Percentiles rank a stretch among this genome's conserved stretches.
phyloP scores from a whole-genome alignment of 2,888 invertebrate genomes.

The Parnassius smintheus region DNA sequence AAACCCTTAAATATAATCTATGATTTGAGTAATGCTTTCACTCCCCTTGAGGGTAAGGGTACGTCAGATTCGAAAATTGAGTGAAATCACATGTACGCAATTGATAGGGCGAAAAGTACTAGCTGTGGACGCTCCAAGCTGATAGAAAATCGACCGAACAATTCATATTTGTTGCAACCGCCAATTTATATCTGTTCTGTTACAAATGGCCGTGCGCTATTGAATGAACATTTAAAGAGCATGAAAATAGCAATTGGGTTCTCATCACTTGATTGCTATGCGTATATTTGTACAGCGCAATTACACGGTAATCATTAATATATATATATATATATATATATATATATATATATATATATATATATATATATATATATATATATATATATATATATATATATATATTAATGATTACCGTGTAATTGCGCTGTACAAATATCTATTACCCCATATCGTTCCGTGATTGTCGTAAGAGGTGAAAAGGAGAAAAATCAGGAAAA shows the following conservation, averaged over 20 bases:
- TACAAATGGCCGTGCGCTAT: conserved; percentile 68
- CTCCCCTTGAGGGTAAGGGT: conserved; percentile 56
- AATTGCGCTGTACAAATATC: too few species aligned
- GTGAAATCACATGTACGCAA: conserved; percentile 76
- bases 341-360: too few species aligned
- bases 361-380: too few species aligned
- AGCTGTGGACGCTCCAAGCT: conserved; percentile 40
- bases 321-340: neutral
- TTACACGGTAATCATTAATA: too few species aligned
- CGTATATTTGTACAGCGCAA: conserved; percentile 7
- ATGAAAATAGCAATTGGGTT: conserved; percentile 49
- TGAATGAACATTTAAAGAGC: conserved; percentile 70
- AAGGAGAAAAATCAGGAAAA: too few species aligned
- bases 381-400: too few species aligned
- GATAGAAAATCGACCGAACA: conserved; percentile 50
- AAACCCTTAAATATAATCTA: conserved; percentile 47
- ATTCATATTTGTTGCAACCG: conserved; percentile 67
- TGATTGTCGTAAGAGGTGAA: too few species aligned
- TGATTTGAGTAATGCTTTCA: conserved; percentile 63
- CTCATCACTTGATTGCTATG: conserved; percentile 46
- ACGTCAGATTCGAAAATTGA: conserved; percentile 79
- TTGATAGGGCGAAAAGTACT: conserved; percentile 62
- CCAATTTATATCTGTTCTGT: conserved; percentile 71
- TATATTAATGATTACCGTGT: too few species aligned
- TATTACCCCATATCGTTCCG: too few species aligned